Percentiles rank a stretch among this genome's conserved stretches.
phyloP scores from a whole-genome alignment of 2,113 vertebrate genomes.

The Tachysurus vachellii region DNA sequence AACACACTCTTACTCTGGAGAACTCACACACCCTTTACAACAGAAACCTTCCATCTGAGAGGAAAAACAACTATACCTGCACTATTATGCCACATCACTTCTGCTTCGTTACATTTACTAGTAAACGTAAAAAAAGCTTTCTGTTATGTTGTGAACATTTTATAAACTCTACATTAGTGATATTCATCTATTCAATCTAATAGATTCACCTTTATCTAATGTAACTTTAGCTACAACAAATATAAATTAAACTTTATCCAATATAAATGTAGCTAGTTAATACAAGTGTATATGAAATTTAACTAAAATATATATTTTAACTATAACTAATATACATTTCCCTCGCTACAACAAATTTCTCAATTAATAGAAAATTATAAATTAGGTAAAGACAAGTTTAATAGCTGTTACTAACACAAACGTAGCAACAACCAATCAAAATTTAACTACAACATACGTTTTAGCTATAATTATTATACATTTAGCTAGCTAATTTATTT shows the following conservation, averaged over 20 bases:
- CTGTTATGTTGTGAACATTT: no score
- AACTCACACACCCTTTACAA: constrained; percentile 6
- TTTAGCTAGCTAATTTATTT: neutral
- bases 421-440: no score
- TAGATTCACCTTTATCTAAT: neutral
- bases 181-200: neutral
- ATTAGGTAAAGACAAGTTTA: no score
- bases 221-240: neutral
- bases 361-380: no score
- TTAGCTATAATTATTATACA: neutral
- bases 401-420: no score
- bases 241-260: neutral
- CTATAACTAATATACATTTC: neutral
- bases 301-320: neutral
- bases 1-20: neutral
- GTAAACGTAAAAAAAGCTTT: no score
- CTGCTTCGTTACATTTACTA: no score
- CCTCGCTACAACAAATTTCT: no score
- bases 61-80: no score
- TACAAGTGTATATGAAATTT: neutral
- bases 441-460: no score
- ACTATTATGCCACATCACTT: no score
- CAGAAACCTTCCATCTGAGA: neutral
- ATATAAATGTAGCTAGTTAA: neutral
- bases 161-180: no score